These are phyloP conservation scores for Nineta flava DNA, from an alignment of 2,888 invertebrate genomes.

Conservation along the genomic window DNA sequence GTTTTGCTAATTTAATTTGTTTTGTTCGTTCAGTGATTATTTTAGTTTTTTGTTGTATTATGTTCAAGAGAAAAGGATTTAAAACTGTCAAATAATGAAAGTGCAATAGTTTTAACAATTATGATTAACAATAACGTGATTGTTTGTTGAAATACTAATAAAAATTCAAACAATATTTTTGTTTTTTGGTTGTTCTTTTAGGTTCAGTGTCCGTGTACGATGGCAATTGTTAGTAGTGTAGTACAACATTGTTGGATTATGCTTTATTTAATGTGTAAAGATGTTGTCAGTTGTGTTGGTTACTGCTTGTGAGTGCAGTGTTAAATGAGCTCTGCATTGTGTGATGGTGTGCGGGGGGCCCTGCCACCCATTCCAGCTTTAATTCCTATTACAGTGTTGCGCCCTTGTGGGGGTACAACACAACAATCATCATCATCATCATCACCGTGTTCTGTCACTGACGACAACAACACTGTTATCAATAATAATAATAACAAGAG, in stretches of 20 bases:
- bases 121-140: background rate
- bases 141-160: background rate
- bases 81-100: no score
- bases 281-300: background rate
- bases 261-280: conserved; percentile 1
- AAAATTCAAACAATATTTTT: no score
- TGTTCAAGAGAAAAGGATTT: no score
- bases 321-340: conserved; percentile 10
- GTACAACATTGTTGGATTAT: background rate
- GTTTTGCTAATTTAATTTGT: no score
- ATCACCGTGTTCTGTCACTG: background rate
- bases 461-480: conserved; percentile 11
- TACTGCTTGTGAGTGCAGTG: conserved; percentile 4
- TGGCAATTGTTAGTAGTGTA: conserved; percentile 1
- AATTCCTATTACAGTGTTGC: conserved; percentile 27
- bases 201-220: background rate
- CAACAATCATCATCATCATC: background rate
- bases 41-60: no score
- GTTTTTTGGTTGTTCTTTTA: no score
- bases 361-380: conserved; percentile 28
- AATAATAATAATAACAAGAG: conserved; percentile 5
- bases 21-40: no score
- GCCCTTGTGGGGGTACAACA: conserved; percentile 14
- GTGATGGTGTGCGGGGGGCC: conserved; percentile 20
- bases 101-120: no score